phyloP scores from a whole-genome alignment of 2,113 vertebrate species.

The Alouatta palliata region DNA sequence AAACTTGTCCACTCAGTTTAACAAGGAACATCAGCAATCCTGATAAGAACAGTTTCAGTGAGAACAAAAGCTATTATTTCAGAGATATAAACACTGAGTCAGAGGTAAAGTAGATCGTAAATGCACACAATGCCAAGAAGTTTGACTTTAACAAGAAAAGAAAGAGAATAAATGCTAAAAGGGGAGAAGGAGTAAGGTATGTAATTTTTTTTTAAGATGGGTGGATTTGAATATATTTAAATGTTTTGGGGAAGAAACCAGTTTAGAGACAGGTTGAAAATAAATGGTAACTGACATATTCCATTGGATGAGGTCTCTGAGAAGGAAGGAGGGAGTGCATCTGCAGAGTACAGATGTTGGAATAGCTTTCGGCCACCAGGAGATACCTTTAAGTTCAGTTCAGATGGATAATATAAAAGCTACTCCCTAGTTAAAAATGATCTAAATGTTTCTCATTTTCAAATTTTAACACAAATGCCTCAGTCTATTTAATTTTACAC shows the following conservation, averaged over 20 bases:
- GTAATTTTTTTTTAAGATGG: not conserved
- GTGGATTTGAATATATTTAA: not conserved
- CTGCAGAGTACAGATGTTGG: not conserved
- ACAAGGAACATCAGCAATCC: not conserved
- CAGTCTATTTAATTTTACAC: not conserved
- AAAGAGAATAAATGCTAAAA: not conserved
- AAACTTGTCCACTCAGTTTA: not conserved
- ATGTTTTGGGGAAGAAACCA: not conserved
- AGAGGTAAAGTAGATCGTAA: not conserved
- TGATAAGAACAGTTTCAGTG: not conserved
- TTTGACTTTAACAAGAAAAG: not conserved
- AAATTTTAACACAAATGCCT: conserved; percentile 31
- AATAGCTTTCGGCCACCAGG: not conserved
- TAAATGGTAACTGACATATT: not conserved
- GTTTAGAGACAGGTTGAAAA: not conserved
- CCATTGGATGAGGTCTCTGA: not conserved
- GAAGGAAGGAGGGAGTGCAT: not conserved
- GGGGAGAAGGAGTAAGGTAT: not conserved
- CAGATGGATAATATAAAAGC: not conserved
- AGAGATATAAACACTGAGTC: not conserved
- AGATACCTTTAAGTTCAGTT: not conserved
- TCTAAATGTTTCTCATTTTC: conserved; percentile 3
- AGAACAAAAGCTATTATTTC: not conserved
- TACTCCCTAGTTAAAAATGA: conserved; percentile 3
- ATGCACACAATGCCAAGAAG: not conserved